Evolutionary conservation across 2,113 vertebrate species (phyloP), one percentile per base, ranked within the genome.

Genomic region (Platichthys flesus): DNA sequence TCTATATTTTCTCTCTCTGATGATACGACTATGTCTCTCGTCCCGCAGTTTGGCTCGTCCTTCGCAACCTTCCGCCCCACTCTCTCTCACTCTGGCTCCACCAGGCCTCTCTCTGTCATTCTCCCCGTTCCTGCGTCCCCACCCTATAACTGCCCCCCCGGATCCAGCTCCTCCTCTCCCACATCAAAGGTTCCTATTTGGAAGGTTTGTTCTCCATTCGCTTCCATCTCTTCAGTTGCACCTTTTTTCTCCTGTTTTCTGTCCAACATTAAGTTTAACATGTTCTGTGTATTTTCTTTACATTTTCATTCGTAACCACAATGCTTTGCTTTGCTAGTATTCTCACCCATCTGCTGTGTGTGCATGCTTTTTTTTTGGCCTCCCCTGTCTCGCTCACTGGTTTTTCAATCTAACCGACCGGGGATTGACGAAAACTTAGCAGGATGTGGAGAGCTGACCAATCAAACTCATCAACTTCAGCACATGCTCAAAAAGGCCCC

Each of bases 1-100:
- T 45, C 66, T 40, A 49, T 23, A 6, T 52, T 37, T 37, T 56
- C 51, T 49, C 20, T 51, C 83, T 83, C 83, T 83, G 79, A 85
- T 77, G 71, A 77, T 75, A 49, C 62, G 85, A 92, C 89, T 79
- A 77, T 95, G 90, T 94, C 93, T 95, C 90, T 94, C 86, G 82
- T 93, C 93, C 93, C 71, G 92, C 94, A 95, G 94, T 95, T 94
- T 93, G 94, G 93, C 92, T 88, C 90, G 79, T 94, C 93, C 93
- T 95, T 95, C 89, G 92, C 93, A 93, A 94, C 94, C 93, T 95
- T 95, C 94, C 94, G 93, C 92, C 94, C 94, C 87, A 89, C 93
- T 94, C 90, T 93, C 75, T 95, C 93, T 93, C 93, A 92, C 91
- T 90, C 92, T 93, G 93, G 94, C 88, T 93, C 93, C 93, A 91